These are phyloP conservation scores for Lateolabrax maculatus DNA, from an alignment of 2,797 vertebrate genomes.

Conservation along the genomic window DNA sequence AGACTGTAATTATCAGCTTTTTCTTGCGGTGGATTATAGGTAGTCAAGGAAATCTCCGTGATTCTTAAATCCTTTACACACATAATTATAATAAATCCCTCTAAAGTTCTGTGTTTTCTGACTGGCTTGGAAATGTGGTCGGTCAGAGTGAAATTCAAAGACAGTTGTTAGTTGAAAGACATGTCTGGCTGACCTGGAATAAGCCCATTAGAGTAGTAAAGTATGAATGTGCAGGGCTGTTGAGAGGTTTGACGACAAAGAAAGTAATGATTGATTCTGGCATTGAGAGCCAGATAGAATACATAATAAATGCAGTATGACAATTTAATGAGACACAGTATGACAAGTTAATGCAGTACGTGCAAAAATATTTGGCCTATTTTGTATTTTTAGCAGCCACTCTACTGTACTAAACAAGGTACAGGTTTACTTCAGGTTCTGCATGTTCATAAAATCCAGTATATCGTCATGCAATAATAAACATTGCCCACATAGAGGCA, in stretches of 20 bases:
- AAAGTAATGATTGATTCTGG: background rate
- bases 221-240: background rate
- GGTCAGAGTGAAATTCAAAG: background rate
- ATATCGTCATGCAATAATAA: slow-evolving; percentile 28
- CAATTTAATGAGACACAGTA: no score
- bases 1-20: background rate
- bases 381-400: background rate
- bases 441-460: background rate
- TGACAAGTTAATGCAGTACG: no score
- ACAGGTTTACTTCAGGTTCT: background rate
- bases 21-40: background rate
- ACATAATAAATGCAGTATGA: no score
- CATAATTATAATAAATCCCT: background rate
- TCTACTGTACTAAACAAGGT: background rate
- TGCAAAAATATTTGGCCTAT: no score
- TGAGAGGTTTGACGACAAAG: slow-evolving; percentile 8
- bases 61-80: background rate
- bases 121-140: background rate
- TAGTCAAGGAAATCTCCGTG: background rate
- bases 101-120: background rate
- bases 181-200: background rate
- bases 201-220: background rate
- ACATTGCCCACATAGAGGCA: slow-evolving; percentile 52
- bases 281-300: background rate
- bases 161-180: background rate